These are phyloP conservation scores for Nymphalis io DNA, from an alignment of 1,140 invertebrate genomes.

Conservation along the genomic window DNA sequence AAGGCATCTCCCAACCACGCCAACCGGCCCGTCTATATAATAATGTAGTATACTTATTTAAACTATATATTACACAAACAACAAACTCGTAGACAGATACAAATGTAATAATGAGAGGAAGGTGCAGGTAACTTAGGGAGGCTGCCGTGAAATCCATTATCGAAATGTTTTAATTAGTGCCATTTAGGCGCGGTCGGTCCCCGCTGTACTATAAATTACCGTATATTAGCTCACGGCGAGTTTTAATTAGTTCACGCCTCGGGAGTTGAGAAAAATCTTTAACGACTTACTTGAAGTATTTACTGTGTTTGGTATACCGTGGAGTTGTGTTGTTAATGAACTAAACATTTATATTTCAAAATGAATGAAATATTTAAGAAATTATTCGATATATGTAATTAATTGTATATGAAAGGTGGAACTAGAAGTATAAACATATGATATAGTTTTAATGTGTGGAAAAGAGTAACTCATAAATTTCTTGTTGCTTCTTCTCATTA, in stretches of 20 bases:
- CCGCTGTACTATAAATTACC: slow-evolving; percentile 52
- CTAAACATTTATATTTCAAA: background rate
- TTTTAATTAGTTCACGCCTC: slow-evolving; percentile 54
- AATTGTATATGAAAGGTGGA: too few species aligned
- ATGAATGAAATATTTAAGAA: background rate
- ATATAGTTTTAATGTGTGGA: too few species aligned
- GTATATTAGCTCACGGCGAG: slow-evolving; percentile 40
- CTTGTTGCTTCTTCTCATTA: too few species aligned
- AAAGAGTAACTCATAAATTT: too few species aligned
- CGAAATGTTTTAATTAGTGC: slow-evolving; percentile 55
- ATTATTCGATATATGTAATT: background rate
- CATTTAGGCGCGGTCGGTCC: slow-evolving; percentile 40
- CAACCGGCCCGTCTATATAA: too few species aligned
- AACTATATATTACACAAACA: slow-evolving; percentile 1
- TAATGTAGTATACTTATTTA: too few species aligned
- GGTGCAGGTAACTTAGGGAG: slow-evolving; percentile 3
- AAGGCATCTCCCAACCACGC: too few species aligned
- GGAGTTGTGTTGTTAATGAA: background rate
- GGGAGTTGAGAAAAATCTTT: slow-evolving; percentile 31
- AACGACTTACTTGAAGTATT: background rate
- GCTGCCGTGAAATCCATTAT: slow-evolving; percentile 46
- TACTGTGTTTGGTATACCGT: background rate
- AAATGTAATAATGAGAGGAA: slow-evolving; percentile 33
- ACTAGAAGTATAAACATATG: too few species aligned
- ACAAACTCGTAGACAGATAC: background rate